Conservation (phyloP, 2,113 vertebrate genomes). For the Brachirus orientalis region DNA sequence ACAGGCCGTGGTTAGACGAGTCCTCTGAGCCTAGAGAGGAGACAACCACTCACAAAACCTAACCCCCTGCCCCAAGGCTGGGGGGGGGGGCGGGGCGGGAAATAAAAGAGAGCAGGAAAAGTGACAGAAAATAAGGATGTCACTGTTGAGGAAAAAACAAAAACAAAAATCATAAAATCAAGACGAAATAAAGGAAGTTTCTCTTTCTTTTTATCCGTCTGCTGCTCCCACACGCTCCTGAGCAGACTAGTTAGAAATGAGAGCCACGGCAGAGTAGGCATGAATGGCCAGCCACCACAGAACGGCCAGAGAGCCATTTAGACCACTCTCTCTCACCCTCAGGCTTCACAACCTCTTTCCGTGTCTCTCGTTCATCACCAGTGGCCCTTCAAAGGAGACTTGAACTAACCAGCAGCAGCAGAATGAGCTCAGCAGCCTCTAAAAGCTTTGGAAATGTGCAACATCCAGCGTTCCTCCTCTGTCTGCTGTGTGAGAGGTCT, state of each 20-base stretch:
- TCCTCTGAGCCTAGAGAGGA: slow-evolving; percentile 57
- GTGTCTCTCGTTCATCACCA: slow-evolving; percentile 42
- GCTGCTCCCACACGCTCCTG: background rate
- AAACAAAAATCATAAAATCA: slow-evolving; percentile 13
- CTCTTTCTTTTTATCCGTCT: slow-evolving; percentile 3
- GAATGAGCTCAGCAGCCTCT: slow-evolving; percentile 27
- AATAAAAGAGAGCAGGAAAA: background rate
- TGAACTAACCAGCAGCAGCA: slow-evolving; percentile 45
- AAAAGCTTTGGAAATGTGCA: slow-evolving; percentile 37
- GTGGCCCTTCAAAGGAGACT: slow-evolving; percentile 28
- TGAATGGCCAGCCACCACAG: too few relatives aligned
- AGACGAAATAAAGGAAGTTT: background rate
- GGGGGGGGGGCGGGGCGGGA: background rate
- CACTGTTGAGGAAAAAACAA: too few relatives aligned
- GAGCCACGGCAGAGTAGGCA: too few relatives aligned
- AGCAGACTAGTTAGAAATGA: background rate
- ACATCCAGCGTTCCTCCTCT: slow-evolving; percentile 15
- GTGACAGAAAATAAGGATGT: slow-evolving; percentile 2
- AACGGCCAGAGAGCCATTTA: slow-evolving; percentile 43
- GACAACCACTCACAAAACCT: slow-evolving; percentile 65
- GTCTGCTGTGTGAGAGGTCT: slow-evolving; percentile 18
- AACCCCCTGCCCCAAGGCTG: slow-evolving; percentile 48
- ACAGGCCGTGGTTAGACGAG: slow-evolving; percentile 61
- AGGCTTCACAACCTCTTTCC: slow-evolving; percentile 40
- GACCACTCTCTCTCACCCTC: slow-evolving; percentile 14